Percentiles rank a stretch among this genome's conserved stretches.
Evolutionary conservation across 2,797 vertebrate species (phyloP).

Genomic region (Spinibarbus caldwelli): DNA sequence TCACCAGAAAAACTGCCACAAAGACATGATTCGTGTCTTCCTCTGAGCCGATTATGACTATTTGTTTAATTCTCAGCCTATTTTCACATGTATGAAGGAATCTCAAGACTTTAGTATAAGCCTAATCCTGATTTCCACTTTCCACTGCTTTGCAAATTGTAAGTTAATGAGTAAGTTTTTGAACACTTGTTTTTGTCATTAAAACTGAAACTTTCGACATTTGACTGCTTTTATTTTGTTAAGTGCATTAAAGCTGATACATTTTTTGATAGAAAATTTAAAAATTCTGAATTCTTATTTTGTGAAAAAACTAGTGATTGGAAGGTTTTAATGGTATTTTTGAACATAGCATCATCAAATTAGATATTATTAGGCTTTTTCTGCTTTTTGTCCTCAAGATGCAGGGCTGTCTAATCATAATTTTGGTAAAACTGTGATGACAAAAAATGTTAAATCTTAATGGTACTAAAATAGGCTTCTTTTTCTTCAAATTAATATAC

Average conservation of each 20-base stretch:
- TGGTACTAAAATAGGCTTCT: not conserved
- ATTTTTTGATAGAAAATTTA: not conserved
- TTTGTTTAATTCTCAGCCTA: not conserved
- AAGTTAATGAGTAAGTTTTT: not conserved
- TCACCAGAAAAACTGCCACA: not conserved
- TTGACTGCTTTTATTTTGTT: not conserved
- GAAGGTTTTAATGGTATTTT: not conserved
- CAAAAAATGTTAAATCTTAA: not conserved
- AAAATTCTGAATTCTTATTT: not conserved
- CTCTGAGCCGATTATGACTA: not conserved
- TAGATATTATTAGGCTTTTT: not conserved
- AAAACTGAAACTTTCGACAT: not conserved
- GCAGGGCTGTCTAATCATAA: not conserved
- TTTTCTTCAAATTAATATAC: not conserved
- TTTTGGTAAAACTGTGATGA: not conserved
- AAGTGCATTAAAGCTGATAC: not conserved
- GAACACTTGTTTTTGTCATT: not conserved
- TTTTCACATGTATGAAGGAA: not conserved
- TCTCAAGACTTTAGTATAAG: not conserved
- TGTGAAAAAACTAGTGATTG: not conserved
- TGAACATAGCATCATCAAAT: not conserved
- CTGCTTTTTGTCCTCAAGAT: not conserved
- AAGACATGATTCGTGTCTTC: not conserved
- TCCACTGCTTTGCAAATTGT: not conserved
- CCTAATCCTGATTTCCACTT: not conserved